phyloP scores from a whole-genome alignment of 2,113 vertebrate genomes.

The Choloepus hoffmanni region DNA sequence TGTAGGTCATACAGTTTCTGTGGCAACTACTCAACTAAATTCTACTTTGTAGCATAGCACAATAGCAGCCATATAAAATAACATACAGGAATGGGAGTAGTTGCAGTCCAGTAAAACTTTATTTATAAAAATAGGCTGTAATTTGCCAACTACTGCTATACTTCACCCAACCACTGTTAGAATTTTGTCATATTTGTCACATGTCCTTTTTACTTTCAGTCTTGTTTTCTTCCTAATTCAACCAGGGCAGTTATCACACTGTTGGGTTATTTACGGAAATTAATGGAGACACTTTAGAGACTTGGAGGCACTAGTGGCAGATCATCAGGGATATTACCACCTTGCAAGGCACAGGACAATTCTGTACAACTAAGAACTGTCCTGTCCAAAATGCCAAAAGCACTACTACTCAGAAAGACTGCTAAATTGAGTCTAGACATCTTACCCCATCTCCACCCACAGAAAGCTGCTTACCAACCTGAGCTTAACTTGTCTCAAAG shows the following conservation, averaged over 20 bases:
- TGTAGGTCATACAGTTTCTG: neutral
- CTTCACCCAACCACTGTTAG: neutral
- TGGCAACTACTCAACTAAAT: neutral
- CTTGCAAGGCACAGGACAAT: neutral
- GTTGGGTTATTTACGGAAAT: neutral
- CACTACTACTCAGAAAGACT: neutral
- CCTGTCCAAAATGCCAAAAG: neutral
- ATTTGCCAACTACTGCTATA: neutral
- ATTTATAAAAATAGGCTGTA: neutral
- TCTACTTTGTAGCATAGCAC: neutral
- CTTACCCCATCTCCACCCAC: neutral
- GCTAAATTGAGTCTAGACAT: neutral
- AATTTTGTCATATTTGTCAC: neutral
- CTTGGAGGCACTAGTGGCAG: neutral
- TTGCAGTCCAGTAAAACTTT: neutral
- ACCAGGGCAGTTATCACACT: neutral
- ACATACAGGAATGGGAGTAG: neutral
- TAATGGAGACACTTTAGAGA: neutral
- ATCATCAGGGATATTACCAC: neutral
- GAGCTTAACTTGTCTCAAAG: neutral
- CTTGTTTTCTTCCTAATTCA: slow-evolving; percentile 32
- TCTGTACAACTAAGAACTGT: neutral
- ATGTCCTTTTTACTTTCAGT: neutral
- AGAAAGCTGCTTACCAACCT: neutral
- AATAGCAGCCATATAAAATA: neutral